Percentiles rank a stretch among this genome's conserved stretches.
Evolutionary conservation across 2,113 vertebrate species (phyloP).

Genomic region (Tyto alba): DNA sequence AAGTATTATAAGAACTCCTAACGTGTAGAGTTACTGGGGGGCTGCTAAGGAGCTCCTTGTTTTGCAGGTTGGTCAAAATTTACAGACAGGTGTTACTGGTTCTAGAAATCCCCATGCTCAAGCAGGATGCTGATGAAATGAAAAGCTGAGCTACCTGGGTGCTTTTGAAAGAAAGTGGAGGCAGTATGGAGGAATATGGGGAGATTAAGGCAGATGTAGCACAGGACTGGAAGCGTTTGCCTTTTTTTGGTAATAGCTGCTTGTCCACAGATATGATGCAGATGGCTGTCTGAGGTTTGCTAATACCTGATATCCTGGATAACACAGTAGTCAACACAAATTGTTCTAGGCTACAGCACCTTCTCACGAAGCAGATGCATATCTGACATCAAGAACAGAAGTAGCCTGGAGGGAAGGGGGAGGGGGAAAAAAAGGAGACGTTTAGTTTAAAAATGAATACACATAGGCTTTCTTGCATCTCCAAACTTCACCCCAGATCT

Average conservation of each 20-base stretch:
- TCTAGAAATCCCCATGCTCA: constrained; percentile 33
- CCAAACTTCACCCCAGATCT: background rate
- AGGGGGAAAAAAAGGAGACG: background rate
- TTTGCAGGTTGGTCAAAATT: constrained; percentile 41
- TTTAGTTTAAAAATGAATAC: constrained; percentile 33
- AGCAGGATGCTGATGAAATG: constrained; percentile 34
- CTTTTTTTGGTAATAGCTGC: constrained; percentile 85
- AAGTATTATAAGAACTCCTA: constrained; percentile 52
- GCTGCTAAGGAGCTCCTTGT: constrained; percentile 32
- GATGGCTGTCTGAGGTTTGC: constrained; percentile 76
- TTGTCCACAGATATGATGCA: constrained; percentile 80
- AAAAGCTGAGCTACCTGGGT: constrained; percentile 61
- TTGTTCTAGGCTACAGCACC: constrained; percentile 65
- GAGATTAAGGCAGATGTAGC: constrained; percentile 81
- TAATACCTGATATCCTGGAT: constrained; percentile 76
- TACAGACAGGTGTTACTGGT: constrained; percentile 37
- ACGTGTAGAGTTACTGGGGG: constrained; percentile 34
- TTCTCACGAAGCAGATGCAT: constrained; percentile 78
- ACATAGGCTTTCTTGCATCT: background rate
- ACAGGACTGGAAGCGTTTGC: constrained; percentile 72
- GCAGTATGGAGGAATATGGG: constrained; percentile 60
- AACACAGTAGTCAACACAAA: constrained; percentile 73
- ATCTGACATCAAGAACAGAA: constrained; percentile 82
- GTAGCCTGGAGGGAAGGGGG: constrained; percentile 66
- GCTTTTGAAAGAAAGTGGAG: constrained; percentile 51